These are phyloP conservation scores for Galleria mellonella DNA, from an alignment of 1,140 invertebrate species.

Conservation along the genomic window DNA sequence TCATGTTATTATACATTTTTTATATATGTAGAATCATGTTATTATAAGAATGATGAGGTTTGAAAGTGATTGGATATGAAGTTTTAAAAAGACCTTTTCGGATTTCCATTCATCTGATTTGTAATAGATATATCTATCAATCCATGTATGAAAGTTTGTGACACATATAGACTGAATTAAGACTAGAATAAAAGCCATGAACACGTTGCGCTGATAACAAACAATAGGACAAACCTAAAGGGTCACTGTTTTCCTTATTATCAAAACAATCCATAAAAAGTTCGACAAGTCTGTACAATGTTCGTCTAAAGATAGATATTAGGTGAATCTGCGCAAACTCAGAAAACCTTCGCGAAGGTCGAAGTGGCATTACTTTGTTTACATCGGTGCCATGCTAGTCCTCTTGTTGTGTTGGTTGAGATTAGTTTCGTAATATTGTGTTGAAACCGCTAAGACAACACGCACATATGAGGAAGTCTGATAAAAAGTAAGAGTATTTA, in stretches of 20 bases:
- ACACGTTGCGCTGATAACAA: too few species aligned
- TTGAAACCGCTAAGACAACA: slow-evolving; percentile 7
- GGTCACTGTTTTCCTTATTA: neutral
- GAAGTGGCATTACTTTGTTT: slow-evolving; percentile 49
- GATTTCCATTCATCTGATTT: too few species aligned
- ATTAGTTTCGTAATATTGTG: too few species aligned
- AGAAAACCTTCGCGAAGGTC: slow-evolving; percentile 50
- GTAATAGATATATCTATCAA: too few species aligned
- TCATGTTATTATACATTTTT: neutral
- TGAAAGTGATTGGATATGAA: too few species aligned
- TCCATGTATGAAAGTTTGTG: too few species aligned
- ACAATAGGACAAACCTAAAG: too few species aligned
- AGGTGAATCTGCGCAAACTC: slow-evolving; percentile 8
- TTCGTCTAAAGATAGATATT: slow-evolving; percentile 13
- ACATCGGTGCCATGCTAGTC: slow-evolving; percentile 26
- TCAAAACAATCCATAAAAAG: neutral
- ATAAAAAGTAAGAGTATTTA: slow-evolving; percentile 43
- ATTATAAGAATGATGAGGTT: too few species aligned
- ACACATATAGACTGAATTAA: too few species aligned
- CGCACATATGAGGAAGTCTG: slow-evolving; percentile 39
- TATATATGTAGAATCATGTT: too few species aligned
- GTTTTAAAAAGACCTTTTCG: too few species aligned
- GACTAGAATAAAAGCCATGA: too few species aligned
- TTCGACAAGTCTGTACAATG: slow-evolving; percentile 26
- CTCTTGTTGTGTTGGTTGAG: slow-evolving; percentile 1